Evolutionary conservation across 2,113 vertebrate genomes (phyloP).

Genomic region (Anarhynchus alexandrinus): DNA sequence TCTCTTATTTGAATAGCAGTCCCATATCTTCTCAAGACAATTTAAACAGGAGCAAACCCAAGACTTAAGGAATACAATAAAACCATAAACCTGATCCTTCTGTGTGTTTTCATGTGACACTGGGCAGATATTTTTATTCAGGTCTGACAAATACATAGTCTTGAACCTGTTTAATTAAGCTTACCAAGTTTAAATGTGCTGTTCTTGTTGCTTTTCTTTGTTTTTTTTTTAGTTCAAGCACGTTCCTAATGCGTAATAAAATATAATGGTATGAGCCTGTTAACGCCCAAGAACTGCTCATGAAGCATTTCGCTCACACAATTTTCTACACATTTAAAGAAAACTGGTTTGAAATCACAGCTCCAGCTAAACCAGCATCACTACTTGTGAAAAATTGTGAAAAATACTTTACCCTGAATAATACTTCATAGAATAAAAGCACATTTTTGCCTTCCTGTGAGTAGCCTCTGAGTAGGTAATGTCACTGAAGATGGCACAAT

Average conservation of each 20-base stretch:
- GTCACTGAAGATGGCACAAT: not conserved
- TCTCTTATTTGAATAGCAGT: not conserved
- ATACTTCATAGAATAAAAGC: not conserved
- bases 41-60: not conserved
- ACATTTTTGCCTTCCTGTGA: not conserved
- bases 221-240: not conserved
- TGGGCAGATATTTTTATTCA: not conserved
- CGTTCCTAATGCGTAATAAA: not conserved
- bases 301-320: not conserved
- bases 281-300: constrained; percentile 7
- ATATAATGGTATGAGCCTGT: not conserved
- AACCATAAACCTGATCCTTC: not conserved
- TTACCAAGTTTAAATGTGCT: not conserved
- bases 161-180: not conserved
- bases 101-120: not conserved
- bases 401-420: not conserved
- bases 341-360: not conserved
- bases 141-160: not conserved
- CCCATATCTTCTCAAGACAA: not conserved
- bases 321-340: not conserved
- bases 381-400: not conserved
- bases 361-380: not conserved
- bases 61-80: not conserved
- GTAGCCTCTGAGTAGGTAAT: not conserved
- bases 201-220: not conserved